Conservation (phyloP, 2,888 invertebrate species). For the Dryomyza anilis region DNA sequence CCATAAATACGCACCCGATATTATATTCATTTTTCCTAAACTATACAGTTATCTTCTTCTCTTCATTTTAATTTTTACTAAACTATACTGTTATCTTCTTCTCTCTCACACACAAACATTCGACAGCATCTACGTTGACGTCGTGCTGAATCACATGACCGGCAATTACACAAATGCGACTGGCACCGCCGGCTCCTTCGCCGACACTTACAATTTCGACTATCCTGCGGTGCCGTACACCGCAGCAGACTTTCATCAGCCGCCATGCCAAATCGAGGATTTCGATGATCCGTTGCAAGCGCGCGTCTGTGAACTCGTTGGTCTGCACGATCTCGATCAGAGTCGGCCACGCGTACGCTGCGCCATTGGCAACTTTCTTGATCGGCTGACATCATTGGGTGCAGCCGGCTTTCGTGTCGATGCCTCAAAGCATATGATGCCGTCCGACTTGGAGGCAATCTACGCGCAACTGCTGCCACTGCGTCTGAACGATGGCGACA, state of each 20-base stretch:
- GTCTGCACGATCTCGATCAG: conserved; percentile 78
- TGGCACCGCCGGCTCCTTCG: conserved; percentile 64
- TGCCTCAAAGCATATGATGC: conserved; percentile 79
- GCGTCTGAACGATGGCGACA: neutral
- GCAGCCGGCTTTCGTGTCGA: conserved; percentile 83
- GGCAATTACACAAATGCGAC: conserved; percentile 40
- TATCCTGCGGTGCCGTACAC: conserved; percentile 67
- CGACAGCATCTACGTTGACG: conserved; percentile 73
- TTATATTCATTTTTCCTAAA: too few relatives aligned
- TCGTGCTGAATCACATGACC: conserved; percentile 85
- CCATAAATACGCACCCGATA: too few relatives aligned
- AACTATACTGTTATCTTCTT: too few relatives aligned
- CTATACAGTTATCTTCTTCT: too few relatives aligned
- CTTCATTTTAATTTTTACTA: too few relatives aligned
- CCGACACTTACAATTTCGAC: conserved; percentile 46
- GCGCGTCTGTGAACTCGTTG: conserved; percentile 71
- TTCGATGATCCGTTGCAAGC: conserved; percentile 69
- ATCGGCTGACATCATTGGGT: conserved; percentile 64
- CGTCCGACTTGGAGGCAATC: conserved; percentile 67
- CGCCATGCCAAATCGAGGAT: conserved; percentile 65
- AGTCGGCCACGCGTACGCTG: conserved; percentile 66
- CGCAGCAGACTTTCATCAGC: conserved; percentile 69
- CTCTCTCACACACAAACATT: neutral
- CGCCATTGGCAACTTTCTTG: conserved; percentile 61
- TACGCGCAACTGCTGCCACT: neutral